Evolutionary conservation across 2,113 vertebrate genomes (phyloP), one percentile per base, ranked within the genome.

Genomic region (Poeciliopsis retropinna): DNA sequence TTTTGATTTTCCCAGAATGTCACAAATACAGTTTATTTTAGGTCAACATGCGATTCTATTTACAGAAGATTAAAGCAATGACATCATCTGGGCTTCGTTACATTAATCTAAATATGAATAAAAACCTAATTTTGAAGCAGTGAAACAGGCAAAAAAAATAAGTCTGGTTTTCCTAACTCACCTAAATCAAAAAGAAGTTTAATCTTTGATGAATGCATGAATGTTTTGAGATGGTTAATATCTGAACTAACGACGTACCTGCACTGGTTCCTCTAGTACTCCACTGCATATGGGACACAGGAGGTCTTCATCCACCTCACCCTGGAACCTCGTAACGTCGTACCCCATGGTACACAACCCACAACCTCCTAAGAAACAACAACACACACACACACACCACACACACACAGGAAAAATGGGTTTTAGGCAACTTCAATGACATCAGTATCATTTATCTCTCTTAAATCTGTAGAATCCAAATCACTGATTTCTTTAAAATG

Each of bases 221-320:
- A 57, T 57, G 11, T 9, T 41, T 65, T 41, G 25, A 28, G 1
- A 10, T 13, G n/a, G 1, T 2, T 31, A 1, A 60, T 51, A 9
- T 27, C 34, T 69, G 11, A 64, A 57, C 37, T 3, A n/a, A 4
- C 14, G 4, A 75, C 95, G 88, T 61, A 95, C 98, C 96, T 98
- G 98, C 64, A 99, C 97, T 0, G 97, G 98, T 94, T 99, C 98
- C 94, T 99, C 97, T 84, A 99, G 94, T 79, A 99, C 97, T 83
- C 97, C 97, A 69, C 98, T 99, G 93, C 98, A 99, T 90, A 99
- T 99, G 75, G 98, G 98, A 90, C 98, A 99, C 72, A 99, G 96
- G 78, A 99, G 96, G 90, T 99, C 98, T 94, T 99, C 97, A 60
- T 99, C 98, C 88, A 98, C 97, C 87, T 98, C 98, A 91, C 98